Percentiles rank a stretch among this genome's conserved stretches.
phyloP scores from a whole-genome alignment of 2,113 vertebrate genomes.

The Pipa parva region DNA sequence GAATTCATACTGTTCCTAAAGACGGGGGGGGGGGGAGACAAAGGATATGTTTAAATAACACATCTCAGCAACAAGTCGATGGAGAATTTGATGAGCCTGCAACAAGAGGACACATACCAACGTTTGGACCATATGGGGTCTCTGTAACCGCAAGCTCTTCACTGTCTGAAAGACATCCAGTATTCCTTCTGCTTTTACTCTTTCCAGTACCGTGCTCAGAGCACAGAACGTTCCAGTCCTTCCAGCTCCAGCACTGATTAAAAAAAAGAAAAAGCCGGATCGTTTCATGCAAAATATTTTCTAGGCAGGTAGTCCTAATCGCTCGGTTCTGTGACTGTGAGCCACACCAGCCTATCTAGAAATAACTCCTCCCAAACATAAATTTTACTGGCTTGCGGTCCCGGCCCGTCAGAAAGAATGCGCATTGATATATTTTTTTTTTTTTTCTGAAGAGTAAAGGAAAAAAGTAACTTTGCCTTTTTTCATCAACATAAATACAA shows the following conservation, averaged over 20 bases:
- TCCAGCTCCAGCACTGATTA: slow-evolving; percentile 86
- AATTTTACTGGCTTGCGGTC: background rate
- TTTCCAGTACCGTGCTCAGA: slow-evolving; percentile 92
- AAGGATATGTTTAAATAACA: background rate
- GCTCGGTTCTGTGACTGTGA: too few species aligned
- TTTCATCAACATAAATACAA: too few species aligned
- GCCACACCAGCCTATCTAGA: background rate
- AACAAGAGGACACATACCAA: slow-evolving; percentile 69
- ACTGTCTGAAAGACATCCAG: slow-evolving; percentile 98
- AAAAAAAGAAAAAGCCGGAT: too few species aligned
- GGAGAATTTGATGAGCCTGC: too few species aligned
- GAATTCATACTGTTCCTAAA: slow-evolving; percentile 97
- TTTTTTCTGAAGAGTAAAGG: too few species aligned
- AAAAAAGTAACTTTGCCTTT: too few species aligned
- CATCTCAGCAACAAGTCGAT: background rate
- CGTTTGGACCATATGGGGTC: slow-evolving; percentile 99
- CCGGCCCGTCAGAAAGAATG: too few species aligned
- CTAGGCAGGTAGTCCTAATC: too few species aligned
- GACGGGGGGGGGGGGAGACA: background rate
- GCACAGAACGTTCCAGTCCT: slow-evolving; percentile 97
- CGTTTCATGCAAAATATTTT: too few species aligned
- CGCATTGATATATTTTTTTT: too few species aligned
- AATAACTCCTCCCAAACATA: background rate
- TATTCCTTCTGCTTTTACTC: slow-evolving; percentile 96
- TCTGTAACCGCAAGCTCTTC: slow-evolving; percentile 94